phyloP scores from a whole-genome alignment of 1,140 invertebrate genomes.

The Centruroides sculpturatus region DNA sequence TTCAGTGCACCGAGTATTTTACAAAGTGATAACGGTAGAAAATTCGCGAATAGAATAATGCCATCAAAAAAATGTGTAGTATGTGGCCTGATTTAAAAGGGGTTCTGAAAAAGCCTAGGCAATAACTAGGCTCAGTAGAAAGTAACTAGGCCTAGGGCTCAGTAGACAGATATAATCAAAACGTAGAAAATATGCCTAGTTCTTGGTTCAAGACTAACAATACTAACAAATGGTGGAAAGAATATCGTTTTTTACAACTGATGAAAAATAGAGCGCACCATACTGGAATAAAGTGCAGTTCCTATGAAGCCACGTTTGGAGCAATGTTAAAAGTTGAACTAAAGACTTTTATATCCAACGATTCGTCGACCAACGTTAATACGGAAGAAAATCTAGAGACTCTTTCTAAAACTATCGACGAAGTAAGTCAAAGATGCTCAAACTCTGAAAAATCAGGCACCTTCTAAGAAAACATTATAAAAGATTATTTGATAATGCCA shows the following conservation, averaged over 20 bases:
- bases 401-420: too few species aligned
- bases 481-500: too few species aligned
- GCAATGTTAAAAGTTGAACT: not conserved
- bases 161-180: slow-evolving; percentile 1
- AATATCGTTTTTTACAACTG: not conserved
- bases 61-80: not conserved
- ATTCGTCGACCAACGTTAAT: not conserved
- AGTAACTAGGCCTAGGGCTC: too few species aligned
- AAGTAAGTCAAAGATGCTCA: too few species aligned
- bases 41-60: slow-evolving; percentile 8
- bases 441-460: too few species aligned
- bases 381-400: not conserved
- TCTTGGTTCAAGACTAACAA: slow-evolving; percentile 1
- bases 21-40: slow-evolving; percentile 4
- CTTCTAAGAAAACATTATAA: too few species aligned
- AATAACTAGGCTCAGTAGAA: slow-evolving; percentile 12
- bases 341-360: slow-evolving; percentile 5
- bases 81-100: slow-evolving; percentile 7
- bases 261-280: slow-evolving; percentile 7
- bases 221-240: slow-evolving; percentile 1
- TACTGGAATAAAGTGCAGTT: not conserved
- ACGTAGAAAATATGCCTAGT: slow-evolving; percentile 6
- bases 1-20: slow-evolving; percentile 1
- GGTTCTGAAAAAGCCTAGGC: slow-evolving; percentile 12
- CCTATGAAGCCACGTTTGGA: slow-evolving; percentile 1